A percentile compares a stretch with the other conserved stretches of the same genome.
Conservation (phyloP, 2,113 vertebrate species). For the Tapirus terrestris region DNA sequence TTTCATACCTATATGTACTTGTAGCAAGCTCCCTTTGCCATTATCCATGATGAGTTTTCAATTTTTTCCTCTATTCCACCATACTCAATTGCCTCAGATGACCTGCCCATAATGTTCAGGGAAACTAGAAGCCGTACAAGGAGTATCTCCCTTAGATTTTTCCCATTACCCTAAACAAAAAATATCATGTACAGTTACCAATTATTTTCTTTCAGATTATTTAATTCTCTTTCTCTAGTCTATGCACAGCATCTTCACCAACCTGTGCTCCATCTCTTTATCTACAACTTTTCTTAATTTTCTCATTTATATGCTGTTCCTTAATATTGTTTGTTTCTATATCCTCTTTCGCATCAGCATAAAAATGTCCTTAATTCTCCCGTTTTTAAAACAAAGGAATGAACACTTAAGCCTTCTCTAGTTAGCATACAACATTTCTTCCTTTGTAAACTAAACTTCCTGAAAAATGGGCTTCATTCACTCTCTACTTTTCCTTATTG, state of each 20-base stretch:
- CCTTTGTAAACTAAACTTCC: neutral
- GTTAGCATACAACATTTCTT: neutral
- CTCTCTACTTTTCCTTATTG: neutral
- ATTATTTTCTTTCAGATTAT: neutral
- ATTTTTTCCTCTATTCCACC: neutral
- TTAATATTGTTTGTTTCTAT: neutral
- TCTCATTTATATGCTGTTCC: neutral
- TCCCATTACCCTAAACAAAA: neutral
- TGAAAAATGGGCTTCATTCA: neutral
- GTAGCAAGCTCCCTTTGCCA: neutral
- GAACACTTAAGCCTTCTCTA: neutral
- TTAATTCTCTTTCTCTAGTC: neutral
- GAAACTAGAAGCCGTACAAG: neutral
- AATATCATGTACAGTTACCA: neutral
- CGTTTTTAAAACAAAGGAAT: neutral
- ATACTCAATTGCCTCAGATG: neutral
- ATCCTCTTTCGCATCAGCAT: neutral
- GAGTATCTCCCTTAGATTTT: neutral
- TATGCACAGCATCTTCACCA: neutral
- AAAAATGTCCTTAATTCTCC: neutral
- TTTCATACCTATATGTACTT: neutral
- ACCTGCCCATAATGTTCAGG: neutral
- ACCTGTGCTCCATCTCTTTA: neutral
- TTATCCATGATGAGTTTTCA: neutral
- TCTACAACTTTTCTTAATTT: neutral